Base-by-base conservation (phyloP, 1,140 invertebrate genomes). In the Acromyrmex echinatior region DNA sequence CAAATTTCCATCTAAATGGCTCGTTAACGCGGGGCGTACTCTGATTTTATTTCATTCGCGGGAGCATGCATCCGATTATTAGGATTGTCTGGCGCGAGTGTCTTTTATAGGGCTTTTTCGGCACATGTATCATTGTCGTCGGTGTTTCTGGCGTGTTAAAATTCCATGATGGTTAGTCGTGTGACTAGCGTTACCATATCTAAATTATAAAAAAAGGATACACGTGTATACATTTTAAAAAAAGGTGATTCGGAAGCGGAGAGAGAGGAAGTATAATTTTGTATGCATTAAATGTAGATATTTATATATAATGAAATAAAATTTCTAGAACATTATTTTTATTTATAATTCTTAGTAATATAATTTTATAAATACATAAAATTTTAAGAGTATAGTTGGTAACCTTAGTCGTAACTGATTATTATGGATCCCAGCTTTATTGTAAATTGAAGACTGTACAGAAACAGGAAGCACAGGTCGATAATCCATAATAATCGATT, bases 1-100 rank as follows among this genome's bases (percentile, higher is more conserved):
- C 66, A 58, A 90, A 87, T 90, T 62, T 51, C 56, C 80, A 87
- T 90, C 56, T 21, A 45, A 58, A 74, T 39, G 21, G 62, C 60
- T 56, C 86, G 56, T 58, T 77, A 87, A 78, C 39, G 73, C 28
- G 66, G 49, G 53, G 35, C 53, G 58, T 58, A 56, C 73, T 45
- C 12, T 60, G 49, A 79, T 87, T 73, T 80, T 77, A 56, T 79
- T 86, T 84, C 53, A n/a, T 51, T 84, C n/a, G 14, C 12, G 79
- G 18, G 14, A 14, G 21, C 21, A 39, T n/a, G 49, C 62, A 9
- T 35, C 6, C 21, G 21, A 21, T 74, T 49, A 73, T 73, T 60
- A 60, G 45, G 7, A n/a, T 49, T 10, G 14, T 51, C 31, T 14
- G 28, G 12, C 35, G 21, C 21, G 39, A 45, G 51, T 62, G 70